Percentiles rank a stretch among this genome's conserved stretches.
Conservation (phyloP, 2,113 vertebrate species). For the Apistogramma diplotaenia region DNA sequence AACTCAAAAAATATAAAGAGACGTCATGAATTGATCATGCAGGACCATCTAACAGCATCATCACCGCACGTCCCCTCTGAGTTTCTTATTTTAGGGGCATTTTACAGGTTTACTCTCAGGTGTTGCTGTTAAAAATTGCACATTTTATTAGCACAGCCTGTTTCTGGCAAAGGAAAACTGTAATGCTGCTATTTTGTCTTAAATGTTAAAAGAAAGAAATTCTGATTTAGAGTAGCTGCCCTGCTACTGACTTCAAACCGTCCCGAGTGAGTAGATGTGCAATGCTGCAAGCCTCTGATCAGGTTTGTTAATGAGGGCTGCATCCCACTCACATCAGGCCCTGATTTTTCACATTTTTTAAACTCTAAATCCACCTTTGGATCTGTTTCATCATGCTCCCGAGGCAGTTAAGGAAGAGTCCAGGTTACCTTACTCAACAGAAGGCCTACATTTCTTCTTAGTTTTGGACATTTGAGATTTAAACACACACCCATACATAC, state of each 20-base stretch:
- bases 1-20: neutral
- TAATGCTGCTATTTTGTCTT: neutral
- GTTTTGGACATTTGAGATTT: no score
- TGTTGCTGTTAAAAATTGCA: neutral
- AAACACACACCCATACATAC: no score
- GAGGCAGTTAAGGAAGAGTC: no score
- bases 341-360: no score
- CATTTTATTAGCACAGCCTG: no score
- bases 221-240: neutral
- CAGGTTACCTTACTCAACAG: no score
- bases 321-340: neutral
- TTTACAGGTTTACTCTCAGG: neutral
- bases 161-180: neutral
- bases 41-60: neutral
- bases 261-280: neutral
- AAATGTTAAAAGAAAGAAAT: neutral
- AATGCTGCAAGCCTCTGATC: neutral
- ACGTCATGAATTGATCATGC: neutral
- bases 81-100: neutral
- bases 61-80: no score
- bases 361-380: no score
- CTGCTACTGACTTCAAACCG: no score
- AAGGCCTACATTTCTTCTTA: no score
- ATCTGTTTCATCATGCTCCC: no score
- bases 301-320: neutral